Evolutionary conservation across 2,113 vertebrate species (phyloP), one percentile per base, ranked within the genome.

Genomic region (Pholis gunnellus): DNA sequence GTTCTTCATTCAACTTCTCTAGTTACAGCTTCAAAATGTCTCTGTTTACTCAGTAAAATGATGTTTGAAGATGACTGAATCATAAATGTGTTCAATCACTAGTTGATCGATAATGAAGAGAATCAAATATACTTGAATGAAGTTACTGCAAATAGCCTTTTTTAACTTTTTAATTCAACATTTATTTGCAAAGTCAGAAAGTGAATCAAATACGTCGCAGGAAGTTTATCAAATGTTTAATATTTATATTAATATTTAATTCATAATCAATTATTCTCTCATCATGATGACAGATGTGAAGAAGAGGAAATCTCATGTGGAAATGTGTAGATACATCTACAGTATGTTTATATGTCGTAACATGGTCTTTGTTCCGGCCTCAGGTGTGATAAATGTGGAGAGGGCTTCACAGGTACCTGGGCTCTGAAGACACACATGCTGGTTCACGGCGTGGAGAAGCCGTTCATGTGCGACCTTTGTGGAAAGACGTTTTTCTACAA

Each of bases 401-500:
- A 92, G 27, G 81, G 88, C 0, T 94, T 94, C 72, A 72, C 85
- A 0, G 91, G 93, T 3, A 93, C 91, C n/a, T 93, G 92, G 92
- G 91, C 92, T 44, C 83, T 94, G 84, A 93, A 93, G 79, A 89
- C 82, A 20, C 93, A 94, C 88, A 92, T 90, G 91, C 83, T 92
- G 78, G 87, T 93, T 9, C 93, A 94, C 2, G 92, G 91, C 5
- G 75, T 90, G 36, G 90, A 88, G 69, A 93, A 93, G 34, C 89
- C 89, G 0, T 94, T 93, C 78, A 92, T 93, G 91, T 94, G 93
- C 4, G 92, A 93, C 72, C 81, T 86, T 17, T 94, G 93, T 4
- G 92, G 92, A 1, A 92, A 93, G 69, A 92, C 92, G 0, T 93
- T 94, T 14, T 92, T 93, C 85, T 94, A 94, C 81, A 94, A 94